phyloP scores from a whole-genome alignment of 2,113 vertebrate genomes.

The Orientallactaga bullata region DNA sequence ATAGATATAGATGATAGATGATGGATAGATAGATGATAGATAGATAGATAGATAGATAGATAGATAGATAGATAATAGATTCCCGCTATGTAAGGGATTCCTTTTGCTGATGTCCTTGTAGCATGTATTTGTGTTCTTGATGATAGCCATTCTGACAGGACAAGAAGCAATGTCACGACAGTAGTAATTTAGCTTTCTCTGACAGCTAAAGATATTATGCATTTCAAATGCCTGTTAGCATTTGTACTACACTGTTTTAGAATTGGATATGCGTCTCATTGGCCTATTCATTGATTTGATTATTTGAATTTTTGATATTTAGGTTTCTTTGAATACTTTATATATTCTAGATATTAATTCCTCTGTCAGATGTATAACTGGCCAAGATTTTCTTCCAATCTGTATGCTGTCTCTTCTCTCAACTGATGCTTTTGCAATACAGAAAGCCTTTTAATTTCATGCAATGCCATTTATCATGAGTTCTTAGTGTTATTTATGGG shows the following conservation, averaged over 20 bases:
- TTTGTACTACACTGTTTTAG: background rate
- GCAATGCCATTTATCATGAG: background rate
- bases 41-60: no score
- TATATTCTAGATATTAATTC: background rate
- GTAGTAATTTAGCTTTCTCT: background rate
- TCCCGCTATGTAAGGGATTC: background rate
- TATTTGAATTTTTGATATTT: background rate
- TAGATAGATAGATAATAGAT: no score
- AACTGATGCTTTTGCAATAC: background rate
- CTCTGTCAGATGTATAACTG: background rate
- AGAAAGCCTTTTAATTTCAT: background rate
- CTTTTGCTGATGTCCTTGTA: no score
- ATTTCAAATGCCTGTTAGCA: background rate
- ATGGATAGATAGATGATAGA: no score
- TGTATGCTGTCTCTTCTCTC: background rate
- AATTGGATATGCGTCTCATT: background rate
- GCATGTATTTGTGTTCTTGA: background rate
- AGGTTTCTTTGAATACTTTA: background rate
- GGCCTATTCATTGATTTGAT: background rate
- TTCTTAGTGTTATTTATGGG: background rate
- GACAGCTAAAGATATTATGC: background rate
- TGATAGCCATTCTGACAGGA: background rate
- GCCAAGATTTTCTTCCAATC: background rate
- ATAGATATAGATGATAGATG: no score
- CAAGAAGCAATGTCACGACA: background rate